These are phyloP conservation scores for Venturia canescens DNA, from an alignment of 1,140 invertebrate species.

Conservation along the genomic window DNA sequence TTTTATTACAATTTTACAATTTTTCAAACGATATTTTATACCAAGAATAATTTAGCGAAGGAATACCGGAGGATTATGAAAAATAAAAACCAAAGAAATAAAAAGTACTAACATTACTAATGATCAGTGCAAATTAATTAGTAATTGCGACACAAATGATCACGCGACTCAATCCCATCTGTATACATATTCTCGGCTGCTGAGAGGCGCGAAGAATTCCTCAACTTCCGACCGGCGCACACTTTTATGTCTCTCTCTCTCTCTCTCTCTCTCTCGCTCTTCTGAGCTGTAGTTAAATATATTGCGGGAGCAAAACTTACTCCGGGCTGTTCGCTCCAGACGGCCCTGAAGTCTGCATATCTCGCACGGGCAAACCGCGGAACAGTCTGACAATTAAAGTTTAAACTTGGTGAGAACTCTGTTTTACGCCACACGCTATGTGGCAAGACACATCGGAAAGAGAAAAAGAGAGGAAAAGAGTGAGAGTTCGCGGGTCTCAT, in stretches of 20 bases:
- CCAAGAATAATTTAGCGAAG: too few species aligned
- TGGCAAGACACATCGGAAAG: constrained; percentile 56
- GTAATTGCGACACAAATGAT: too few species aligned
- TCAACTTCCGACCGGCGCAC: constrained; percentile 1
- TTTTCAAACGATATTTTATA: too few species aligned
- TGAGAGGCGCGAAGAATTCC: constrained; percentile 4
- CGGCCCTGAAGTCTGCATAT: constrained; percentile 45
- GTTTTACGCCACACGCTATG: constrained; percentile 55
- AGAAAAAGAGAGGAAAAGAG: constrained; percentile 25
- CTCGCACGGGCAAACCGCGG: constrained; percentile 52
- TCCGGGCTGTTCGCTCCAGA: constrained; percentile 40
- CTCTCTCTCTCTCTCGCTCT: neutral
- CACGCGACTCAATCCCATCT: too few species aligned
- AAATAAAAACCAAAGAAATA: neutral
- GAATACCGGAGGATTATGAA: too few species aligned
- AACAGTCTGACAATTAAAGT: constrained; percentile 63
- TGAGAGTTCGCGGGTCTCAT: constrained; percentile 46
- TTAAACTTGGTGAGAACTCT: constrained; percentile 58
- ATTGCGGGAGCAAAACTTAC: constrained; percentile 30
- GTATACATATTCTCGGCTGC: neutral
- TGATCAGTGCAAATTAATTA: too few species aligned
- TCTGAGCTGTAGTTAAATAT: constrained; percentile 26
- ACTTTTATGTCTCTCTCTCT: constrained; percentile 23
- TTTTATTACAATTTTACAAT: constrained; percentile 17
- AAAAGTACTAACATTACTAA: neutral